Evolutionary conservation across 2,797 vertebrate genomes (phyloP).

Genomic region (Pipistrellus pygmaeus): DNA sequence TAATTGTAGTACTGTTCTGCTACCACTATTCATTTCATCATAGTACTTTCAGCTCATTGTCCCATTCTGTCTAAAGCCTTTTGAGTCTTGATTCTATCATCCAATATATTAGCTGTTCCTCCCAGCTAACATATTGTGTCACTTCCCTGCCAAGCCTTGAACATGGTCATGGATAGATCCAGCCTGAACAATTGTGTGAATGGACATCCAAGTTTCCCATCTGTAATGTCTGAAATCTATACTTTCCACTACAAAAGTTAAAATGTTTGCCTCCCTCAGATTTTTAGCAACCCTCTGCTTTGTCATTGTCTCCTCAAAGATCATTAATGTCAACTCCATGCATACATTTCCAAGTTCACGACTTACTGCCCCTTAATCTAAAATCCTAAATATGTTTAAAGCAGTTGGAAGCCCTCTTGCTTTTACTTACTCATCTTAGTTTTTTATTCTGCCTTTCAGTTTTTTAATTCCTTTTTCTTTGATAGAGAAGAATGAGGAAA

Average conservation of each 20-base stretch:
- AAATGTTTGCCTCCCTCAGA: not conserved
- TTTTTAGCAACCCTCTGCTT: not conserved
- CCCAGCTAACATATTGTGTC: not conserved
- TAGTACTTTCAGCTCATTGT: slow-evolving; percentile 34
- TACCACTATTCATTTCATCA: slow-evolving; percentile 19
- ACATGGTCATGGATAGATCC: not conserved
- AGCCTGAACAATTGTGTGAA: not conserved
- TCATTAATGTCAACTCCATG: not conserved
- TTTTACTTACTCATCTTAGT: slow-evolving; percentile 42
- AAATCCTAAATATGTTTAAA: not conserved
- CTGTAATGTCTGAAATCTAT: not conserved
- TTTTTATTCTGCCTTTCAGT: not conserved
- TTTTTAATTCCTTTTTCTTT: not conserved
- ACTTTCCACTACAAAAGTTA: not conserved
- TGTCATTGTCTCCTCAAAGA: not conserved
- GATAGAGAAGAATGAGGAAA: not conserved
- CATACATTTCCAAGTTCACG: slow-evolving; percentile 6
- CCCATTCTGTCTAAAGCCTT: slow-evolving; percentile 28
- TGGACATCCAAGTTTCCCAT: not conserved
- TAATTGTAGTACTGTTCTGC: slow-evolving; percentile 8
- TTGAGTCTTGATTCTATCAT: not conserved
- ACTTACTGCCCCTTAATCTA: not conserved
- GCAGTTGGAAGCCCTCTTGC: not conserved
- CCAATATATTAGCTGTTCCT: not conserved
- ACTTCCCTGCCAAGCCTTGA: not conserved